Evolutionary conservation across 2,888 invertebrate species (phyloP).

Genomic region (Pseudococcus viburni): DNA sequence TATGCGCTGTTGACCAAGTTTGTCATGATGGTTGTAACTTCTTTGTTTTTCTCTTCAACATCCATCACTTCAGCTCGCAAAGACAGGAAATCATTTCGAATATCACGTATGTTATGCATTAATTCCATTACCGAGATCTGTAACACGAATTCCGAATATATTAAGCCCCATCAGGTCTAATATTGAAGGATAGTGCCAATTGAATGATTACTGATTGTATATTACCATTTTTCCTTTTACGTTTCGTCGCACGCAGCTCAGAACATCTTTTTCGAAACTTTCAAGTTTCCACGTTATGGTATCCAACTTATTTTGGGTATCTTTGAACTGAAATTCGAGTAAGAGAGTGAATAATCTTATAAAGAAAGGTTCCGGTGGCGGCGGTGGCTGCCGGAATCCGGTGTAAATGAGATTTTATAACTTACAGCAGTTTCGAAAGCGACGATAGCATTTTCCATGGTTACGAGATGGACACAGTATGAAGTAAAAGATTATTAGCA

Average conservation of each 20-base stretch:
- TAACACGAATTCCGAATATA: neutral
- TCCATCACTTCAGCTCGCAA: conserved; percentile 27
- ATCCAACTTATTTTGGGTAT: conserved; percentile 35
- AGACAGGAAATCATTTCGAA: conserved; percentile 21
- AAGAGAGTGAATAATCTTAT: neutral
- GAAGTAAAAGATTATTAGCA: neutral
- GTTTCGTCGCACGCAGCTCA: conserved; percentile 18
- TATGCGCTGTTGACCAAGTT: conserved; percentile 4
- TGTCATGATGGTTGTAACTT: neutral
- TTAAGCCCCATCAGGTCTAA: neutral
- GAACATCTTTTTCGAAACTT: conserved; percentile 58
- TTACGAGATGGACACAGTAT: neutral
- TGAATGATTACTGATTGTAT: too few species aligned
- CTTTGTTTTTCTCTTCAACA: conserved; percentile 51
- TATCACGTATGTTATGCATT: conserved; percentile 32
- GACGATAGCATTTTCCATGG: conserved; percentile 6
- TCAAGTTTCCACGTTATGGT: conserved; percentile 58
- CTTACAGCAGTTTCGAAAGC: conserved; percentile 40
- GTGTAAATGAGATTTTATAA: neutral
- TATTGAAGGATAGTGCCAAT: too few species aligned
- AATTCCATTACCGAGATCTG: conserved; percentile 58
- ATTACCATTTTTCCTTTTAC: neutral
- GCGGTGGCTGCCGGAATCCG: neutral
- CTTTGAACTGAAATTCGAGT: conserved; percentile 12
- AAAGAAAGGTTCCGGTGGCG: too few species aligned